Evolutionary conservation across 2,888 invertebrate species (phyloP).

Genomic region (Meteorus cinctellus): DNA sequence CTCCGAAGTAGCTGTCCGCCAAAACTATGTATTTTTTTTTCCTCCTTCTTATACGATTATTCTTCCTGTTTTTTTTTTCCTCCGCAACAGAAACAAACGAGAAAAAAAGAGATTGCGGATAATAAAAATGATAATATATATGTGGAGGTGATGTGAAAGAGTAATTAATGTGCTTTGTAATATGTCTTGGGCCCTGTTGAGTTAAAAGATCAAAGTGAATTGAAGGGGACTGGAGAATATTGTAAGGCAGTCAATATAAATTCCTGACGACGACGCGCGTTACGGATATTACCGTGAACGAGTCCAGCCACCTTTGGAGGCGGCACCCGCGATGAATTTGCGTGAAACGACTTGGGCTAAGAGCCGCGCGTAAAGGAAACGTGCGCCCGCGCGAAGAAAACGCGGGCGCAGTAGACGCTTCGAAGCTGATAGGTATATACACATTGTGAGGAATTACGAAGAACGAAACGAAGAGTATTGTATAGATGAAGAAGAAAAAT

Average conservation of each 20-base stretch:
- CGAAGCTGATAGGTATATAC: conserved; percentile 29
- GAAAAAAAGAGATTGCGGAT: neutral
- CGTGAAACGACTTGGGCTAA: conserved; percentile 64
- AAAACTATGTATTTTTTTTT: neutral
- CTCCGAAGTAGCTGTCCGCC: neutral
- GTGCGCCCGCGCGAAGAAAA: neutral
- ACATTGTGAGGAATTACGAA: conserved; percentile 8
- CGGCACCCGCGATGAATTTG: conserved; percentile 63
- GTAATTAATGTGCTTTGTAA: conserved; percentile 24
- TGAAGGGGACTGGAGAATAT: conserved; percentile 25
- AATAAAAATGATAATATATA: neutral
- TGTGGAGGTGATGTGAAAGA: conserved; percentile 5
- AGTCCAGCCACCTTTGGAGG: conserved; percentile 53
- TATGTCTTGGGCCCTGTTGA: neutral
- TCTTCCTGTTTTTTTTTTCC: neutral
- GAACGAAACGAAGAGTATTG: conserved; percentile 36
- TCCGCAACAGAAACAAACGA: neutral
- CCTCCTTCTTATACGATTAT: neutral
- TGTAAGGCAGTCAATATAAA: conserved; percentile 15
- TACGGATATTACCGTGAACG: conserved; percentile 63
- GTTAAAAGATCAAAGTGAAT: conserved; percentile 39
- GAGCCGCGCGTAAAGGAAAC: conserved; percentile 10
- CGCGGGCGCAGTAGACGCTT: neutral
- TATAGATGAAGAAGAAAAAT: conserved; percentile 42
- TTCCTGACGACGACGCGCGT: conserved; percentile 55